A percentile compares a stretch with the other conserved stretches of the same genome.
These are phyloP conservation scores for Cirrhinus molitorella DNA, from an alignment of 2,797 vertebrate genomes.

Conservation along the genomic window DNA sequence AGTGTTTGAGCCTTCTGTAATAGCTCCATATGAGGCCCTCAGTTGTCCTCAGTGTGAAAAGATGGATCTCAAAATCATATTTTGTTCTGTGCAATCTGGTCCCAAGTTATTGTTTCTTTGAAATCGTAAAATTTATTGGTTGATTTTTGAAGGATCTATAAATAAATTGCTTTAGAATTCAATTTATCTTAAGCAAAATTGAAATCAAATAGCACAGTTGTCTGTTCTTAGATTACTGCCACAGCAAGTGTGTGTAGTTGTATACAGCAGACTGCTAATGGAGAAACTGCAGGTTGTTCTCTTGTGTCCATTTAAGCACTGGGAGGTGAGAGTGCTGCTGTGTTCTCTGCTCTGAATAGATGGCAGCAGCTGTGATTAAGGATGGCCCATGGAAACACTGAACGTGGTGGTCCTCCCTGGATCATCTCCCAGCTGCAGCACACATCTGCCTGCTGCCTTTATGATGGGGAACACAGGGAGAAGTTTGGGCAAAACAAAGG, in stretches of 20 bases:
- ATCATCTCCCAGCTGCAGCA: constrained; percentile 53
- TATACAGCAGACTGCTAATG: neutral
- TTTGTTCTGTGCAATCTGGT: neutral
- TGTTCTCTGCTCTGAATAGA: constrained; percentile 53
- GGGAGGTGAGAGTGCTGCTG: constrained; percentile 49
- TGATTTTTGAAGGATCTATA: neutral
- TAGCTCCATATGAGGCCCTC: too few relatives aligned
- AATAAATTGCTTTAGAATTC: neutral
- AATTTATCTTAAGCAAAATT: neutral
- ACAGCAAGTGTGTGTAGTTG: neutral
- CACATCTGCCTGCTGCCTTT: constrained; percentile 45
- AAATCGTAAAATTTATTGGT: neutral
- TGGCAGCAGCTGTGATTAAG: constrained; percentile 56
- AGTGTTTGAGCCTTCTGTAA: too few relatives aligned
- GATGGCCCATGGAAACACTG: constrained; percentile 52
- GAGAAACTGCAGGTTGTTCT: constrained; percentile 40
- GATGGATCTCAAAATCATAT: too few relatives aligned
- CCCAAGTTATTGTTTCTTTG: neutral
- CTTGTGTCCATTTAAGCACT: constrained; percentile 53
- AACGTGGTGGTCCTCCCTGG: constrained; percentile 47
- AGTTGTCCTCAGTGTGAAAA: too few relatives aligned
- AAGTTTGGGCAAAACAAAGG: constrained; percentile 25
- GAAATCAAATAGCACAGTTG: neutral
- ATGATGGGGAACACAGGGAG: constrained; percentile 21
- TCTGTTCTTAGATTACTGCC: neutral